Evolutionary conservation across 2,888 invertebrate species (phyloP), one percentile per base, ranked within the genome.

Genomic region (Stictocephala bisonia): DNA sequence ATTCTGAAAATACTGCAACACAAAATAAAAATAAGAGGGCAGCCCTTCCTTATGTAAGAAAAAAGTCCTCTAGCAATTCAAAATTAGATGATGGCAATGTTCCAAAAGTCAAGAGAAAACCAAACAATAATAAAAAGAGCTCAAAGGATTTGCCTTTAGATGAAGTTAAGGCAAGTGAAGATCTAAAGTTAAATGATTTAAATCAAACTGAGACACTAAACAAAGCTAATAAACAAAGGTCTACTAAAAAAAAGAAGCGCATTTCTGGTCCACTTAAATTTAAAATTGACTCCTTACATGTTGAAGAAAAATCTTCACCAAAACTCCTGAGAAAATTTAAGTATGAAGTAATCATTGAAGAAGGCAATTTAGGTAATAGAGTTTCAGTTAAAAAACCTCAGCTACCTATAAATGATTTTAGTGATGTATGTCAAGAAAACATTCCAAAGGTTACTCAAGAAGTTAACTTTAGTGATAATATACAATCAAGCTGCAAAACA

Each of bases 341-440:
- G n/a, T 73, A 73, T 70, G 69, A 73, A 48, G 73, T 73, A 7
- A 73, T 73, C 40, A 40, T 73, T 15, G 73, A 73, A 40, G 73
- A 73, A 60, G 15, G 11, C 9, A 53, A 53, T n/a, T n/a, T n/a
- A n/a, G n/a, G n/a, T n/a, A n/a, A n/a, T n/a, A n/a, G n/a, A n/a
- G n/a, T n/a, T n/a, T n/a, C n/a, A n/a, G n/a, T n/a, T n/a, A n/a
- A n/a, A n/a, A n/a, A n/a, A n/a, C n/a, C n/a, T n/a, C n/a, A n/a
- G n/a, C n/a, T n/a, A n/a, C n/a, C n/a, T n/a, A n/a, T n/a, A n/a
- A n/a, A n/a, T n/a, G n/a, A n/a, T n/a, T n/a, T n/a, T n/a, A n/a
- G n/a, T n/a, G n/a, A n/a, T n/a, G n/a, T n/a, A n/a, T n/a, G n/a
- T n/a, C n/a, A n/a, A n/a, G n/a, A n/a, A n/a, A n/a, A n/a, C n/a